Conservation (phyloP, 2,113 vertebrate species). For the Hypomesus transpacificus region DNA sequence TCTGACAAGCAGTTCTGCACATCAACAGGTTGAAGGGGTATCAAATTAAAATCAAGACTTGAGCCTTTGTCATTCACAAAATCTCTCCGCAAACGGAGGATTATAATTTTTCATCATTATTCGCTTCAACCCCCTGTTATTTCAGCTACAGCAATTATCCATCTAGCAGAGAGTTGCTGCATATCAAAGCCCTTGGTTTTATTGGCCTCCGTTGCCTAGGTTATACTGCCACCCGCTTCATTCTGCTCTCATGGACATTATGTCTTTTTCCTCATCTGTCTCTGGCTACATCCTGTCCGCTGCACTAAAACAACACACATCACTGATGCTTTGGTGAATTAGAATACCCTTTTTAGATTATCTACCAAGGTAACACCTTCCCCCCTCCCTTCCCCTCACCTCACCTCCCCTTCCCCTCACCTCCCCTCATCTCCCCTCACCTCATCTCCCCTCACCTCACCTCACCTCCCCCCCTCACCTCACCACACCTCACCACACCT, state of each 20-base stretch:
- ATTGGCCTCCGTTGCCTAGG: constrained; percentile 43
- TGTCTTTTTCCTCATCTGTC: not conserved
- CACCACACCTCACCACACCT: too few species aligned
- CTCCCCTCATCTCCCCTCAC: too few species aligned
- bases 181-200: constrained; percentile 53
- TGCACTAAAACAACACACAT: not conserved
- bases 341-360: constrained; percentile 22
- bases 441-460: too few species aligned
- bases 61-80: constrained; percentile 26
- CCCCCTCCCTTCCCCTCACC: not conserved
- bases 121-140: constrained; percentile 18
- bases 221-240: constrained; percentile 42
- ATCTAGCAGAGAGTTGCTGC: constrained; percentile 21
- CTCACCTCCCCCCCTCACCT: too few species aligned
- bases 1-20: not conserved
- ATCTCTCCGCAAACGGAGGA: constrained; percentile 34
- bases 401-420: too few species aligned
- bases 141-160: constrained; percentile 32
- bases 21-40: constrained; percentile 15
- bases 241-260: constrained; percentile 29
- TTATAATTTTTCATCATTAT: constrained; percentile 27
- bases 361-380: constrained; percentile 1
- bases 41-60: constrained; percentile 24
- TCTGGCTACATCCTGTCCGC: not conserved
- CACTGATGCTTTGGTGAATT: constrained; percentile 5